Base-by-base conservation (phyloP, 2,113 vertebrate species). In the Vombatus ursinus region DNA sequence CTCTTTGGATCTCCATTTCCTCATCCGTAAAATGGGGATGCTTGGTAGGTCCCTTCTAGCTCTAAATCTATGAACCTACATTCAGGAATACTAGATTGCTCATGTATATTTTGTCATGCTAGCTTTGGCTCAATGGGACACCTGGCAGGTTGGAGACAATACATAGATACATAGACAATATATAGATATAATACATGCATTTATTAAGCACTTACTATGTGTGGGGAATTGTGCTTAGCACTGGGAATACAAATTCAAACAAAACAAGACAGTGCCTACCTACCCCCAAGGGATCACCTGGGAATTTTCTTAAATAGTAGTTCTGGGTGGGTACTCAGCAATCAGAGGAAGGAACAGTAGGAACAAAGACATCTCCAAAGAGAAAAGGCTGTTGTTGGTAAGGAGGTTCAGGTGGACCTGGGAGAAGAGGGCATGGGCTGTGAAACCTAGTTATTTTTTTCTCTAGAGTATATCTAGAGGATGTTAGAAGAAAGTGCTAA, bases 1-100 rank as follows among this genome's bases (percentile, higher is more conserved):
- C 7, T 44, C 68, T 84, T 84, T 84, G 68, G 37, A 1, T 84
- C 68, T 44, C 37, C 7, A 44, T 84, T 44, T 84, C n/a, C 68
- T 84, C 68, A 44, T 84, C n/a, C 44, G 37, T 84, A 44, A 84
- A 84, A 84, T 44, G 28, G 44, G n/a, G 68, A 44, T 84, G 16
- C 7, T 84, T 2, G 12, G 16, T 84, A 84, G 68, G 37, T 2
- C 68, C 6, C 0, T 44, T 37, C 57, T 37, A 68, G n/a, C 37
- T 44, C n/a, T 44, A 84, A 84, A 44, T 44, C 68, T 84, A 44
- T 84, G n/a, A 22, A 84, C n/a, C 68, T 44, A 93, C 97, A 93
- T 68, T 52, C 91, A 94, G 96, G 96, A 95, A 95, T 92, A 61
- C 9, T n/a, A 51, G 77, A 53, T 90, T 91, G 52, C 93, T 68